These are phyloP conservation scores for Xanthorhoe spadicearia DNA, from an alignment of 2,888 invertebrate genomes.

Conservation along the genomic window DNA sequence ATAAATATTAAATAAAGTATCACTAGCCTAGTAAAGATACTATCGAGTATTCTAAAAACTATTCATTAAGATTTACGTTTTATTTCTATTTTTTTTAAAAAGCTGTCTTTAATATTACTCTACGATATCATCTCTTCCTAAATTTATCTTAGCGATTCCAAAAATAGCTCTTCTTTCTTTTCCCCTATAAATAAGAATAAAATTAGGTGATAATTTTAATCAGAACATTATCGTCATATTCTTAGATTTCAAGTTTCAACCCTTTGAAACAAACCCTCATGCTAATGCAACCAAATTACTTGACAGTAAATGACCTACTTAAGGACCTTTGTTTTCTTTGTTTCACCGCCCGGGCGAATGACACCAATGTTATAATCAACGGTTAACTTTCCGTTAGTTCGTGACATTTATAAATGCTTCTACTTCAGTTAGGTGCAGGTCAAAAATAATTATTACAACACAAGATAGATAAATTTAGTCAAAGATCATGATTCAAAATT, in stretches of 20 bases:
- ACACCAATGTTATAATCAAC: constrained; percentile 40
- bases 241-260: constrained; percentile 56
- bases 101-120: too few relatives aligned
- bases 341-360: constrained; percentile 50
- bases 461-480: background rate
- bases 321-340: constrained; percentile 54
- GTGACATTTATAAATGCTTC: background rate
- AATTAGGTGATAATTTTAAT: constrained; percentile 46
- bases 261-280: constrained; percentile 62
- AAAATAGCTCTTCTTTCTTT: background rate
- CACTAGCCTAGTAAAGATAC: too few relatives aligned
- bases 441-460: background rate
- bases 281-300: constrained; percentile 70
- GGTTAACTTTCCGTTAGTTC: constrained; percentile 35
- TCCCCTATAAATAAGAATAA: constrained; percentile 16
- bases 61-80: too few relatives aligned
- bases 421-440: background rate
- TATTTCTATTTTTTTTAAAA: too few relatives aligned
- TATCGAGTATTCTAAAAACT: too few relatives aligned
- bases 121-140: background rate
- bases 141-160: background rate
- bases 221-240: constrained; percentile 57
- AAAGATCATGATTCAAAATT: too few relatives aligned
- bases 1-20: too few relatives aligned
- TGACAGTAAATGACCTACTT: constrained; percentile 71